Percentiles rank a stretch among this genome's conserved stretches.
phyloP scores from a whole-genome alignment of 2,888 invertebrate genomes.

The Xylophagus ater region DNA sequence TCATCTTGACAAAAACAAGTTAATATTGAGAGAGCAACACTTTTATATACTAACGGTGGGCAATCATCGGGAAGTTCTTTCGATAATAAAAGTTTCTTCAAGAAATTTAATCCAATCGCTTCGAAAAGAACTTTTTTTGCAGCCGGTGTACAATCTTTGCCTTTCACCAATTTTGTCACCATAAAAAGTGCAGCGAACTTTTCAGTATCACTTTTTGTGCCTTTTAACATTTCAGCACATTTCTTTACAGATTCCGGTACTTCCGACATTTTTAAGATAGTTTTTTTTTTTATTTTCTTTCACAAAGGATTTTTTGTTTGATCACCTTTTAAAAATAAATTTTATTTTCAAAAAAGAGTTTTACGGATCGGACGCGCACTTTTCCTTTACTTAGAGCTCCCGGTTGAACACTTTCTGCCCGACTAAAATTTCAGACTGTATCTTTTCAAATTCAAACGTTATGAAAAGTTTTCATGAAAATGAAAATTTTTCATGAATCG shows the following conservation, averaged over 20 bases:
- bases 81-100: slow-evolving; percentile 66
- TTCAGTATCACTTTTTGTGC: slow-evolving; percentile 75
- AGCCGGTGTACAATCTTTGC: slow-evolving; percentile 64
- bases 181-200: slow-evolving; percentile 85
- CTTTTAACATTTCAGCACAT: slow-evolving; percentile 68
- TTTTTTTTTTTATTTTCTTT: too few species aligned
- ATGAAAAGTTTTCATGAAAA: too few species aligned
- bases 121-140: slow-evolving; percentile 75
- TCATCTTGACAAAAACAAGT: slow-evolving; percentile 77
- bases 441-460: too few species aligned
- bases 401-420: too few species aligned
- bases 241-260: slow-evolving; percentile 73
- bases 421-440: too few species aligned
- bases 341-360: too few species aligned
- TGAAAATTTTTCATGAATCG: too few species aligned
- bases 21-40: slow-evolving; percentile 76
- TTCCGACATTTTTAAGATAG: slow-evolving; percentile 34
- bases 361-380: too few species aligned
- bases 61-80: slow-evolving; percentile 75
- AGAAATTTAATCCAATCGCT: slow-evolving; percentile 78
- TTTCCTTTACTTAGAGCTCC: too few species aligned
- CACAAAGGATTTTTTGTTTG: not conserved
- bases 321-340: not conserved
- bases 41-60: slow-evolving; percentile 80
- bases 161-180: slow-evolving; percentile 81